These are phyloP conservation scores for Orthonychiurus folsomi DNA, from an alignment of 2,888 invertebrate species.

Conservation along the genomic window DNA sequence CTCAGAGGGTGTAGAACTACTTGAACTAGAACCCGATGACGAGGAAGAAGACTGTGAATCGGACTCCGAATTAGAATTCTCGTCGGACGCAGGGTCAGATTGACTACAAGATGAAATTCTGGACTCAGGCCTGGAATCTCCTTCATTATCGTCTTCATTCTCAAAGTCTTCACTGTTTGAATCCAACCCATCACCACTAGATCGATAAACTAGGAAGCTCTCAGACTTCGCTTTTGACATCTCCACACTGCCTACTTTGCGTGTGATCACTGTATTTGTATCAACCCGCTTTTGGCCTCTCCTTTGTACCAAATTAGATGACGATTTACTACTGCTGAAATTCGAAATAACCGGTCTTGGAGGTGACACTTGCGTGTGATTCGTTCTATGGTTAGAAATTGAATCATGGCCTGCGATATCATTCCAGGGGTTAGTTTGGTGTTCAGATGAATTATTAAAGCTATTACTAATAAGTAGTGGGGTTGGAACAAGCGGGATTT, in stretches of 20 bases:
- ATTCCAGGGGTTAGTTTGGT: not conserved
- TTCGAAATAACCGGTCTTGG: not conserved
- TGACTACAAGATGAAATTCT: constrained; percentile 9
- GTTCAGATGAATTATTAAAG: not conserved
- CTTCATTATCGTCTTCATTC: constrained; percentile 4
- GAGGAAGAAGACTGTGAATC: not conserved
- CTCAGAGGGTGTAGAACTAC: not conserved
- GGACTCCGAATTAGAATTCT: not conserved
- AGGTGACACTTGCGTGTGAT: not conserved
- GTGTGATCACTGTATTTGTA: not conserved
- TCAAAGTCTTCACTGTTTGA: constrained; percentile 1
- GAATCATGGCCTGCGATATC: not conserved
- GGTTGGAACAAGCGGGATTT: not conserved
- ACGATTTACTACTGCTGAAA: too few species aligned
- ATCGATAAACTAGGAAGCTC: constrained; percentile 49
- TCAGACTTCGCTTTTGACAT: constrained; percentile 40
- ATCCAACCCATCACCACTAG: constrained; percentile 28
- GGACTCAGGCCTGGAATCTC: not conserved
- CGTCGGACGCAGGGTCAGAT: constrained; percentile 16
- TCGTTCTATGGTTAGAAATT: not conserved
- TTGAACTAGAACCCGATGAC: constrained; percentile 4
- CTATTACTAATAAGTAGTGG: not conserved
- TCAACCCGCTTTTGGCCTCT: not conserved
- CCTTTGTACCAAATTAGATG: not conserved
- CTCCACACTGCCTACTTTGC: not conserved